Base-by-base conservation (phyloP, 2,113 vertebrate species). In the Xerus inauris region DNA sequence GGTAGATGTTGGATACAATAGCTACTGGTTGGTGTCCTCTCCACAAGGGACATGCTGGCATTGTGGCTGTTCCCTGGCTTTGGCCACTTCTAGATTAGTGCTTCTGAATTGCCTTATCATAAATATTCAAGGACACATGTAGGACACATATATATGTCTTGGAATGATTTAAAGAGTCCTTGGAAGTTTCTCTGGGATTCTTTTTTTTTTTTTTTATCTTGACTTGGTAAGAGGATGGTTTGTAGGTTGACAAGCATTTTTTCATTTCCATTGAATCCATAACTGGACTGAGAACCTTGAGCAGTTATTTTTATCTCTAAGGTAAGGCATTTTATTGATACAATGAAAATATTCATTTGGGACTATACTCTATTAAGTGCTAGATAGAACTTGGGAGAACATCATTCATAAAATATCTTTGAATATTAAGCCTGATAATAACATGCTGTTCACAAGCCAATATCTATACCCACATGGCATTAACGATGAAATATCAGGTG, bases 331-430 rank as follows among this genome's bases (percentile, higher is more conserved):
- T 95, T 95, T 79, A 89, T 90, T 75, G 57, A 59, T 28, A 24
- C 51, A 64, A 54, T 85, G 65, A 91, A 93, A 57, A 96, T 30
- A 97, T 73, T 92, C 64, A 26, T 91, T 87, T 45, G 51, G 93
- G 76, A 67, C 28, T 64, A 28, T 24, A 94, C 76, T 94, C 81
- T 32, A 89, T 57, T 93, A 86, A 40, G 84, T 49, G 51, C 38
- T 19, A 91, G 87, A 94, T 47, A 38, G 38, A 54, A 2, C 64
- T 89, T 49, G 6, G 38, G 17, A 79, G 28, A 14, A 47, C 0
- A 64, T 35, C 6, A 79, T 3, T 47, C 9, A 14, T 69, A 86
- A 82, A 47, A 16, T 17, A 62, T 8, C 3, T 64, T 9, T 83
- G 57, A 71, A 76, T 32, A 72, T 6, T 22, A 57, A 38, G 22